phyloP scores from a whole-genome alignment of 2,113 vertebrate genomes.

The Platycercus adscitus region DNA sequence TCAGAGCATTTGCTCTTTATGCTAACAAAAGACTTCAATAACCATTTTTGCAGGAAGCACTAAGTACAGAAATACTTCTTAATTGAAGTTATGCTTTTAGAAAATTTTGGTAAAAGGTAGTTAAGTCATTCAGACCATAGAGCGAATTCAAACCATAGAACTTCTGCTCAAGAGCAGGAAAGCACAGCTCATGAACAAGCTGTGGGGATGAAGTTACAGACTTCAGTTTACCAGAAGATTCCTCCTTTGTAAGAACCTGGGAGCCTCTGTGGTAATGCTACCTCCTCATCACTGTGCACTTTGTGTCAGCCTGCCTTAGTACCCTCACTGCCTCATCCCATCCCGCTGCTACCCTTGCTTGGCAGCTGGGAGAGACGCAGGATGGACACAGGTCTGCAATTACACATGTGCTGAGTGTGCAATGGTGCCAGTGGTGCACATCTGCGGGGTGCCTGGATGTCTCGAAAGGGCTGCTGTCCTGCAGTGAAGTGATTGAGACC shows the following conservation, averaged over 20 bases:
- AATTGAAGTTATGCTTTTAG: neutral
- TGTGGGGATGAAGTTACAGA: neutral
- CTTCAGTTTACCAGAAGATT: neutral
- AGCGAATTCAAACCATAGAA: neutral
- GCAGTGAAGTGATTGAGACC: neutral
- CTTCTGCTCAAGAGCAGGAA: neutral
- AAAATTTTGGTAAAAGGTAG: neutral
- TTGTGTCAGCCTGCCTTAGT: neutral
- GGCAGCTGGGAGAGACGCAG: neutral
- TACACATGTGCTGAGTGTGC: accelerated
- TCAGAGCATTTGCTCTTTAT: neutral
- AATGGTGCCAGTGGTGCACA: neutral
- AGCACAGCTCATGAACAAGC: neutral
- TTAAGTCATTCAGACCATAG: neutral
- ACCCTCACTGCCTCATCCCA: neutral
- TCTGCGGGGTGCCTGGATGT: neutral
- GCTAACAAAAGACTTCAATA: neutral
- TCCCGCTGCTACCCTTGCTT: neutral
- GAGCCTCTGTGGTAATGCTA: neutral
- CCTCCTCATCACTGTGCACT: accelerated
- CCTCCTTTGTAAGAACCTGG: neutral
- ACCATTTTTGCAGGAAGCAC: neutral
- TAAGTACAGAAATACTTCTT: neutral
- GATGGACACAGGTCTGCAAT: accelerated
- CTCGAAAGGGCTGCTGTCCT: neutral